These are phyloP conservation scores for Epinephelus moara DNA, from an alignment of 2,113 vertebrate species.

Conservation along the genomic window DNA sequence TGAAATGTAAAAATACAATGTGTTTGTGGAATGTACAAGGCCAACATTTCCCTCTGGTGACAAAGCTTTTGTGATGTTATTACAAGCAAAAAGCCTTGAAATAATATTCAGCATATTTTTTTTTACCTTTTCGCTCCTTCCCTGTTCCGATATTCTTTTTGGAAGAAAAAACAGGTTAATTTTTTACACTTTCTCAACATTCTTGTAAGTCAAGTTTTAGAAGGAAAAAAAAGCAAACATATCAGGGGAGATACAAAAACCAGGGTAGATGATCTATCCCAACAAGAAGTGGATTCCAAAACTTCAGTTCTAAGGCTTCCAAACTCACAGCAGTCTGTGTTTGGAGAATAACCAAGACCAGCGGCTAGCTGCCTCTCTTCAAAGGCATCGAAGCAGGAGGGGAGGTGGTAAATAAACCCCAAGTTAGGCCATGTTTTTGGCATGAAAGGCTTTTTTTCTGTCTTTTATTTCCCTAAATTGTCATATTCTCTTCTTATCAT, in stretches of 20 bases:
- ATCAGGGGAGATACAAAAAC: slow-evolving; percentile 21
- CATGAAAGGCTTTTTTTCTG: background rate
- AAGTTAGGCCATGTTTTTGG: slow-evolving; percentile 15
- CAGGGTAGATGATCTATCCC: slow-evolving; percentile 33
- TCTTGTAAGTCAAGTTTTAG: slow-evolving; percentile 21
- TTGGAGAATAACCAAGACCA: slow-evolving; percentile 49
- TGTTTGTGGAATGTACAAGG: no score
- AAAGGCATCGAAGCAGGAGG: slow-evolving; percentile 28
- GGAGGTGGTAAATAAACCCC: slow-evolving; percentile 22
- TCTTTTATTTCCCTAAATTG: slow-evolving; percentile 42
- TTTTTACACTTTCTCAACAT: background rate
- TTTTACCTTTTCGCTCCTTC: background rate
- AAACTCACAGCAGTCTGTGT: slow-evolving; percentile 43
- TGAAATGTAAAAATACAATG: no score
- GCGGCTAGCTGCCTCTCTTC: slow-evolving; percentile 39
- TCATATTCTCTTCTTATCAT: slow-evolving; percentile 27
- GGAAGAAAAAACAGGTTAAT: background rate
- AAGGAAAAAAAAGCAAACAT: background rate
- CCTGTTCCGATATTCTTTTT: background rate
- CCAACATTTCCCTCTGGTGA: no score
- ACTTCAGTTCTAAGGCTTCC: slow-evolving; percentile 41
- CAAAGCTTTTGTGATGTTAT: background rate
- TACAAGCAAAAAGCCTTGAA: background rate
- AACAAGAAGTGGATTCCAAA: slow-evolving; percentile 36
- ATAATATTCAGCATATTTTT: background rate